Conservation (phyloP, 2,888 invertebrate species). For the Leistus spinibarbis region DNA sequence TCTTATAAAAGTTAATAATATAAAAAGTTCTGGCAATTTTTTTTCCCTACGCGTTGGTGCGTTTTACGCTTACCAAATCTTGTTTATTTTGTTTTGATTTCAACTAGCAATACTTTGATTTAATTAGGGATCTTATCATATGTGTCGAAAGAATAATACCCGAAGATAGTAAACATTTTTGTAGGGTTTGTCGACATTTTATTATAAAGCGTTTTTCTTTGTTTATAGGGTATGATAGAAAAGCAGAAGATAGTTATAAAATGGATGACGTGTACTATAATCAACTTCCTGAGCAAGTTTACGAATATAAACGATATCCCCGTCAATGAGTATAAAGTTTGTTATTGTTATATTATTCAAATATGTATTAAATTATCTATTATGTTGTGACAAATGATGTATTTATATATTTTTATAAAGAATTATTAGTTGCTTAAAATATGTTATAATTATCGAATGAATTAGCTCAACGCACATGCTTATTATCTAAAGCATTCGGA, state of each 20-base stretch:
- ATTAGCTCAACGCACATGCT: too few species aligned
- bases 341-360: neutral
- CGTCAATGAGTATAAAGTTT: conserved; percentile 13
- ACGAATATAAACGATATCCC: conserved; percentile 25
- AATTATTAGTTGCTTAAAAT: too few species aligned
- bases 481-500: too few species aligned
- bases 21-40: too few species aligned
- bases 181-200: neutral
- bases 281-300: conserved; percentile 19
- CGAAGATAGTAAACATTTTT: neutral
- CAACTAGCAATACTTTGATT: neutral
- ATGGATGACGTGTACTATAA: conserved; percentile 17
- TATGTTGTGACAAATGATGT: neutral
- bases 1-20: too few species aligned
- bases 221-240: conserved; percentile 41
- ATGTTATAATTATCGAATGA: too few species aligned
- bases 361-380: neutral
- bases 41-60: too few species aligned
- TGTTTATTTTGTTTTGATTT: neutral
- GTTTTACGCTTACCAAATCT: too few species aligned
- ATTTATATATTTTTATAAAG: too few species aligned
- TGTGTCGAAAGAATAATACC: neutral
- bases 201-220: conserved; percentile 19
- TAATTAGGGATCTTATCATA: neutral
- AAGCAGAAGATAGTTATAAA: conserved; percentile 29